Base-by-base conservation (phyloP, 1,140 invertebrate genomes). In the Trachymyrmex septentrionalis region DNA sequence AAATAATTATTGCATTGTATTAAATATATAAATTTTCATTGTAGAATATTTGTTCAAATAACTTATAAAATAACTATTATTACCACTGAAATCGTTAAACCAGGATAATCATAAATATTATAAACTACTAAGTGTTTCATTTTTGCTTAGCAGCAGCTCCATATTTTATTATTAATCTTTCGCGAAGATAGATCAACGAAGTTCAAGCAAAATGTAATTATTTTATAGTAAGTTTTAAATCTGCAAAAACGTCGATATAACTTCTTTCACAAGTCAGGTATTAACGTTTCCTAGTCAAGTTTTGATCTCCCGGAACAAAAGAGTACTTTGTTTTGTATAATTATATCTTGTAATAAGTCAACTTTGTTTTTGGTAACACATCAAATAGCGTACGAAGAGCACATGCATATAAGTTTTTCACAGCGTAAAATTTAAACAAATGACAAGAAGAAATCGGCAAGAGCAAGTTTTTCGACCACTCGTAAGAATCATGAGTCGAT, bases 81-180 rank as follows among this genome's bases (percentile, higher is more conserved):
- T 12, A 57, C 1, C 3, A n/a, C 1, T 48, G 2, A 21, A 4
- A 0, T 44, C 16, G 9, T n/a, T 38, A 77, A 64, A 19, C 14
- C 10, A 76, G 44, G 5, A 27, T 16, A 19, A 21, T 6, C 9
- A 59, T 76, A 61, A 61, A 61, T 77, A 77, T 61, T 24, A 3
- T 30, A 77, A 21, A 16, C 16, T 30, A 16, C 16, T 30, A 64
- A 61, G 10, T 48, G 24, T 50, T 77, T 44, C 2, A 48, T 63
- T 77, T 63, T 63, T 48, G 12, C 27, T 44, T 48, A 1, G 10
- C 1, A 6, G 50, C 24, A 57, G 50, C 19, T 21, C 48, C 12
- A 50, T 50, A 64, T 48, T 78, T 77, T 77, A 77, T 63, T 77
- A 77, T 78, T 27, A 64, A 78, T 2, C 75, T 48, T 19, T 16